Conservation (phyloP, 1,140 invertebrate species). For the Muscidifurax raptorellus region DNA sequence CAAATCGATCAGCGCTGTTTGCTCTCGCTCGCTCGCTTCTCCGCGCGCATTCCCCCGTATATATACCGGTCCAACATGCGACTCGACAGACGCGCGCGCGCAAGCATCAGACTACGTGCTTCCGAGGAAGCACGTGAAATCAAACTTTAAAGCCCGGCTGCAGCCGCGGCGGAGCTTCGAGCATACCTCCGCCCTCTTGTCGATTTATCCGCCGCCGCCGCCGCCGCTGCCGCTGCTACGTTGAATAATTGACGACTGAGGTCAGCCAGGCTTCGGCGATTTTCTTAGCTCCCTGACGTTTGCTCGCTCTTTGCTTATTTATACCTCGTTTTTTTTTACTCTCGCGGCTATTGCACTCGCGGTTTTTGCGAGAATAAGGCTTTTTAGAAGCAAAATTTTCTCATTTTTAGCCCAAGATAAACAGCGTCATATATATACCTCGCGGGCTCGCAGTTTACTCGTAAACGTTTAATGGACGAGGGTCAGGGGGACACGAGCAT, state of each 20-base stretch:
- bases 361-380: background rate
- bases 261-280: slow-evolving; percentile 58
- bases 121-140: slow-evolving; percentile 60
- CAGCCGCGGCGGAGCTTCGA: background rate
- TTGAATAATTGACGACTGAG: slow-evolving; percentile 64
- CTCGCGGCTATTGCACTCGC: background rate
- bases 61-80: slow-evolving; percentile 7
- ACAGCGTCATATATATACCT: slow-evolving; percentile 25
- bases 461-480: slow-evolving; percentile 37
- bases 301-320: background rate
- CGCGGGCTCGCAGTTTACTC: slow-evolving; percentile 28
- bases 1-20: slow-evolving; percentile 66
- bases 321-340: background rate
- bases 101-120: slow-evolving; percentile 50
- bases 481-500: slow-evolving; percentile 40
- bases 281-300: slow-evolving; percentile 56
- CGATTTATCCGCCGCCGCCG: slow-evolving; percentile 61
- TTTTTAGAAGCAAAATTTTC: slow-evolving; percentile 28
- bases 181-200: slow-evolving; percentile 46
- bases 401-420: slow-evolving; percentile 16
- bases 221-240: slow-evolving; percentile 57
- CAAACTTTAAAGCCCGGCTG: slow-evolving; percentile 62
- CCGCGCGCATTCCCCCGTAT: background rate
- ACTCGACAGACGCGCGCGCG: slow-evolving; percentile 32
- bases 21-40: slow-evolving; percentile 55